phyloP scores from a whole-genome alignment of 2,797 vertebrate species.

The Carcharodon carcharias region DNA sequence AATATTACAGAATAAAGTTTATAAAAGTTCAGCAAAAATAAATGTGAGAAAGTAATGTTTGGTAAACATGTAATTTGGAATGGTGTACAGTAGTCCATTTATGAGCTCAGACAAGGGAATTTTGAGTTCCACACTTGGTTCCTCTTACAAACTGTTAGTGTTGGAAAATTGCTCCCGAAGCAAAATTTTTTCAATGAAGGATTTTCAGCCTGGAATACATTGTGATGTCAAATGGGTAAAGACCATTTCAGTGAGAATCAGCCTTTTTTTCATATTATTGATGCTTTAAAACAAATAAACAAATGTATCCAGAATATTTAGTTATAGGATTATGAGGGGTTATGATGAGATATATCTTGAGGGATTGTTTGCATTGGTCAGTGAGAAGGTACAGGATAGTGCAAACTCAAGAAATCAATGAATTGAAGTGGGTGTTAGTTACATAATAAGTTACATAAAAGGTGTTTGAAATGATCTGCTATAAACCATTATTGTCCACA shows the following conservation, averaged over 20 bases:
- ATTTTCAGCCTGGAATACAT: slow-evolving; percentile 22
- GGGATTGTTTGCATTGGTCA: neutral
- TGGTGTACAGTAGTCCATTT: slow-evolving; percentile 31
- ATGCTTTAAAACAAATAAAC: neutral
- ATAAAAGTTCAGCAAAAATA: neutral
- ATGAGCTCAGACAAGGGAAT: slow-evolving; percentile 29
- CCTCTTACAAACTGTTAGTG: slow-evolving; percentile 30
- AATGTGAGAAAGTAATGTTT: neutral
- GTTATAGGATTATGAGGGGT: neutral
- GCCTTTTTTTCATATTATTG: neutral
- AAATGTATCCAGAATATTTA: neutral
- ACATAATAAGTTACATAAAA: neutral
- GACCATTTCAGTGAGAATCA: neutral
- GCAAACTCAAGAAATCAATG: neutral
- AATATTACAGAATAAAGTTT: neutral
- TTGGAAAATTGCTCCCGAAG: slow-evolving; percentile 2
- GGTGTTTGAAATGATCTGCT: neutral
- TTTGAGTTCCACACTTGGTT: neutral
- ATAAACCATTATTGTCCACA: neutral
- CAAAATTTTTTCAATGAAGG: neutral
- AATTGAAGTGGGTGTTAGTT: neutral
- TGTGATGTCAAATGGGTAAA: neutral
- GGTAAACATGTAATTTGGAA: neutral
- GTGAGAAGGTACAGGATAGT: neutral
- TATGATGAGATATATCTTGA: neutral